Evolutionary conservation across 2,888 invertebrate species (phyloP), one percentile per base, ranked within the genome.

Genomic region (Eumerus sabulonum): DNA sequence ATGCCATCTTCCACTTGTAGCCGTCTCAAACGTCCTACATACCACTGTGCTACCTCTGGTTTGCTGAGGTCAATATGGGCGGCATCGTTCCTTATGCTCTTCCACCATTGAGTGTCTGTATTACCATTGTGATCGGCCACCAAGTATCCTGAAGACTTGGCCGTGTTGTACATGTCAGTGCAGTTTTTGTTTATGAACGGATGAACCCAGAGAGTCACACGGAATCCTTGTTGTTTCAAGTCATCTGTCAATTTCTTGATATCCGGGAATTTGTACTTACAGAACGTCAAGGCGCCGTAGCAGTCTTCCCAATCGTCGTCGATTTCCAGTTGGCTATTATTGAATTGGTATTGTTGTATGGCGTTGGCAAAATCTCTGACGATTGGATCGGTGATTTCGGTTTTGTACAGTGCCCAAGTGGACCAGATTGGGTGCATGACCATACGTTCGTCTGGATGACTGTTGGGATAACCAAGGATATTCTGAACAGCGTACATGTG

Each of bases 261-360:
- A 82, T 94, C 89, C 0, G 93, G 92, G 84, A 96, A 94, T 85
- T 94, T 95, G 7, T 87, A 88, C 17, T 90, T 89, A 82, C 95
- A 91, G 73, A 97, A 95, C 3, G 91, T 91, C 59, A 95, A 89
- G 0, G 95, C 94, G 0, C 97, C 97, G 85, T 96, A 96, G 85
- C 95, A 94, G 9, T 92, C 91, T 87, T 97, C 96, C 95, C 96
- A 97, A 18, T 93, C 91, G 85, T 97, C 97, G 83, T 97, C 96
- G 70, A 98, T 95, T 89, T 96, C 96, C 47, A 95, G 89, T 86
- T 95, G 95, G 44, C 94, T 93, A 83, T 92, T 92, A 0, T 91
- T 90, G 85, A 94, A 95, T 0, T 92, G 92, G 83, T 92, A 88
- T 1, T 90, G 87, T 0, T 91, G 85, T 59, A 96, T 95, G 83